Evolutionary conservation across 92 coral and sea anemone genomes (phyloP).

Genomic region (Pocillopora grandis): DNA sequence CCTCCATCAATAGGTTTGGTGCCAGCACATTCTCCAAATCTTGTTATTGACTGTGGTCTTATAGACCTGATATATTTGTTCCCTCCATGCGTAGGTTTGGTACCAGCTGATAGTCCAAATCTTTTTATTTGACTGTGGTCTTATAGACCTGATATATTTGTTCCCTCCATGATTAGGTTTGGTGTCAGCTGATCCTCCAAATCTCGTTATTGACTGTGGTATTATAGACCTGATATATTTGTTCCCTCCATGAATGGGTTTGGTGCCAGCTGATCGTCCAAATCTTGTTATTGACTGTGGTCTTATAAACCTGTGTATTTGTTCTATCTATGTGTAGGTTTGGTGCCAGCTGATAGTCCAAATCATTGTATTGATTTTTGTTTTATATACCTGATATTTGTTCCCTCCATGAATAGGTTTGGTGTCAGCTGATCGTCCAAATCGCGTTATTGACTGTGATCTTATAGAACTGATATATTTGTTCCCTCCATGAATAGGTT

Average conservation of each 20-base stretch:
- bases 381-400: neutral
- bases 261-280: neutral
- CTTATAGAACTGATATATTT: neutral
- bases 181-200: neutral
- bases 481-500: neutral
- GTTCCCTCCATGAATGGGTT: neutral
- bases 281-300: slow-evolving; percentile 15
- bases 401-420: neutral
- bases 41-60: slow-evolving; percentile 2
- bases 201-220: neutral
- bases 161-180: neutral
- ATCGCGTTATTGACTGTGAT: neutral
- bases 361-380: neutral
- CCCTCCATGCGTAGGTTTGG: too few relatives aligned
- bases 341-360: neutral
- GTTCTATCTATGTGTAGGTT: neutral
- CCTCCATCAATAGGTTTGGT: neutral
- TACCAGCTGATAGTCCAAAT: neutral
- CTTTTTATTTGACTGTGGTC: slow-evolving; percentile 6
- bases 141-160: neutral
- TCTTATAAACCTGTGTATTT: neutral
- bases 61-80: neutral
- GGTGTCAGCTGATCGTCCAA: neutral
- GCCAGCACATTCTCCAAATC: neutral
- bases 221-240: neutral